A percentile compares a stretch with the other conserved stretches of the same genome.
Conservation (phyloP, 2,888 invertebrate species). For the Macaria notata region DNA sequence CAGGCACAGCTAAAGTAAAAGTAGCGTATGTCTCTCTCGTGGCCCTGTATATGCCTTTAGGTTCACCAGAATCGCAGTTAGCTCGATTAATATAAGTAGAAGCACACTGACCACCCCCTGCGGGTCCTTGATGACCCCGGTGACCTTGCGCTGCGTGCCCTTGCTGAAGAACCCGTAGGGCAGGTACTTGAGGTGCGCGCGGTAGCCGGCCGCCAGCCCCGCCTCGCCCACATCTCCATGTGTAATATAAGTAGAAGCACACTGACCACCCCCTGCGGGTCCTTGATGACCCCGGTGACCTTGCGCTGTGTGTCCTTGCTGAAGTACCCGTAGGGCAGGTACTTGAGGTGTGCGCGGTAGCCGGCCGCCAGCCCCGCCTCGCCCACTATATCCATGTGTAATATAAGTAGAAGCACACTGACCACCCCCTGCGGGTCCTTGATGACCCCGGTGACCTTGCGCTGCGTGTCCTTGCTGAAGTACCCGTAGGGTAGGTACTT, state of each 20-base stretch:
- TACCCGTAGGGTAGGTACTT: conserved; percentile 99
- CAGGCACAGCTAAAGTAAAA: too few species aligned
- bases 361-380: conserved; percentile 91
- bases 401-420: conserved; percentile 35
- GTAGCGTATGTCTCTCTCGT: too few species aligned
- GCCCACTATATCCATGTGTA: conserved; percentile 96
- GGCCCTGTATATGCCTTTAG: too few species aligned
- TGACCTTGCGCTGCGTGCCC: conserved; percentile 95
- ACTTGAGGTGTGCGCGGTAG: conserved; percentile 97
- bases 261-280: conserved; percentile 86
- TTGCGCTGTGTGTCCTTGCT: conserved; percentile 96
- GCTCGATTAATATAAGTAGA: too few species aligned
- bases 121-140: conserved; percentile 89
- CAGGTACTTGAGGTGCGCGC: conserved; percentile 97
- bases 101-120: conserved; percentile 85
- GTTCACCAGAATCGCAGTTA: too few species aligned
- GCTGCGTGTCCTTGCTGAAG: conserved; percentile 97
- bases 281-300: conserved; percentile 91
- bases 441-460: conserved; percentile 92
- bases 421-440: conserved; percentile 88
- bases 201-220: conserved; percentile 94
- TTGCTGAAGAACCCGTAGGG: conserved; percentile 99
- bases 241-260: too few species aligned
- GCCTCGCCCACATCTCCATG: conserved; percentile 94
- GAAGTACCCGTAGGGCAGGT: conserved; percentile 99